phyloP scores from a whole-genome alignment of 2,888 invertebrate species.

The Hirtodrosophila cameraria region DNA sequence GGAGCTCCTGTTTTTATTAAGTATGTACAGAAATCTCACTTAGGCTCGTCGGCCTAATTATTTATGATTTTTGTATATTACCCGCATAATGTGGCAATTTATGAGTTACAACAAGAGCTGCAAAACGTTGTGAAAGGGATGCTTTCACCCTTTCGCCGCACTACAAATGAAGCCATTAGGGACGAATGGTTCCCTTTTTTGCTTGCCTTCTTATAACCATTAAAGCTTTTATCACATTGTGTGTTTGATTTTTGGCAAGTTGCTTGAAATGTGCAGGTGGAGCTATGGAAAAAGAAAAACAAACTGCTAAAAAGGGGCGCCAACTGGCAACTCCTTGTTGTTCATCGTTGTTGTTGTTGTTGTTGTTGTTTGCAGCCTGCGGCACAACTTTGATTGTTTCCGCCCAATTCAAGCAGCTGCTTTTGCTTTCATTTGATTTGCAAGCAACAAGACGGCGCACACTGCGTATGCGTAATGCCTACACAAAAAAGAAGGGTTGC shows the following conservation, averaged over 20 bases:
- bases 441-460: conserved; percentile 18
- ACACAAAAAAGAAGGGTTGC: conserved; percentile 62
- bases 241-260: conserved; percentile 51
- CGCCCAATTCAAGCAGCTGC: conserved; percentile 33
- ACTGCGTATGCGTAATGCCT: conserved; percentile 70
- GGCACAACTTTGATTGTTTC: conserved; percentile 71
- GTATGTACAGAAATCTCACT: conserved; percentile 47
- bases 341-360: conserved; percentile 6
- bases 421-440: conserved; percentile 30
- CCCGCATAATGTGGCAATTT: conserved; percentile 56
- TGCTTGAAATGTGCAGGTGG: conserved; percentile 44
- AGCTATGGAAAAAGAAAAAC: conserved; percentile 3
- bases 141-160: conserved; percentile 12
- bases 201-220: conserved; percentile 8
- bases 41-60: conserved; percentile 53
- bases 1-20: conserved; percentile 14
- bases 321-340: too few species aligned
- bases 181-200: conserved; percentile 12
- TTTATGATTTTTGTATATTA: conserved; percentile 52
- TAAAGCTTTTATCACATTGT: conserved; percentile 48
- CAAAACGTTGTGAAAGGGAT: conserved; percentile 1
- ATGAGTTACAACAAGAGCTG: conserved; percentile 27
- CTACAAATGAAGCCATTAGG: conserved; percentile 70
- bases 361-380: conserved; percentile 25
- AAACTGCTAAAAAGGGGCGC: conserved; percentile 35